Evolutionary conservation across 2,888 invertebrate species (phyloP).

Genomic region (Steromphala cineraria): DNA sequence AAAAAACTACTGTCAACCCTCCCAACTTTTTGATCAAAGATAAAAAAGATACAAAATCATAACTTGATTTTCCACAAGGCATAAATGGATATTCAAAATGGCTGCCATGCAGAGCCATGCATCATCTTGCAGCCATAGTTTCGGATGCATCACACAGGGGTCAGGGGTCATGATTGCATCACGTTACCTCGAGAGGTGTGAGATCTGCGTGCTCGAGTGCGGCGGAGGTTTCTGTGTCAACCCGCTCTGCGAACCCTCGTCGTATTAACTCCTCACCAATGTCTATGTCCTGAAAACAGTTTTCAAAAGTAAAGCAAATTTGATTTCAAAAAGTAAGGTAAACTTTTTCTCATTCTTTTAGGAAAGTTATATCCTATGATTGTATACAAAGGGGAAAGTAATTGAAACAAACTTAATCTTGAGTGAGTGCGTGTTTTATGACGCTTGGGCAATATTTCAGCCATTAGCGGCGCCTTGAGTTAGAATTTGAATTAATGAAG

Average conservation of each 20-base stretch:
- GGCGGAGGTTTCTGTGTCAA: not conserved
- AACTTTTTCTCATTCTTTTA: too few relatives aligned
- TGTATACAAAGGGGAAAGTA: too few relatives aligned
- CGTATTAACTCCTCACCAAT: conserved; percentile 81
- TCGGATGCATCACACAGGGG: not conserved
- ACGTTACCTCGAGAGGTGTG: conserved; percentile 8
- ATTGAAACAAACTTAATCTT: too few relatives aligned
- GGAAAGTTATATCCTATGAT: too few relatives aligned
- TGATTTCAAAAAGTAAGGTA: too few relatives aligned
- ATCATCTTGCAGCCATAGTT: conserved; percentile 20
- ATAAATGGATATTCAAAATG: conserved; percentile 3
- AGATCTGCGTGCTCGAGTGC: conserved; percentile 1
- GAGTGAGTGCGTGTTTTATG: too few relatives aligned
- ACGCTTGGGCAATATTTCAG: too few relatives aligned
- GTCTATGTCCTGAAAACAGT: conserved; percentile 77
- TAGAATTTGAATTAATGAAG: too few relatives aligned
- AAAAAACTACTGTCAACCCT: too few relatives aligned
- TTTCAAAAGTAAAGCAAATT: not conserved
- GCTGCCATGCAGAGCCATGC: conserved; percentile 22
- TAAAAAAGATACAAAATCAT: not conserved
- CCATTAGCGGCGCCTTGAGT: too few relatives aligned
- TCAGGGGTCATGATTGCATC: not conserved
- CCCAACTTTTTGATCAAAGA: not conserved
- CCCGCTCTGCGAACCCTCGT: conserved; percentile 26
- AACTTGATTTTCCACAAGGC: not conserved